These are phyloP conservation scores for Anthrax anthrax DNA, from an alignment of 2,888 invertebrate genomes.

Conservation along the genomic window DNA sequence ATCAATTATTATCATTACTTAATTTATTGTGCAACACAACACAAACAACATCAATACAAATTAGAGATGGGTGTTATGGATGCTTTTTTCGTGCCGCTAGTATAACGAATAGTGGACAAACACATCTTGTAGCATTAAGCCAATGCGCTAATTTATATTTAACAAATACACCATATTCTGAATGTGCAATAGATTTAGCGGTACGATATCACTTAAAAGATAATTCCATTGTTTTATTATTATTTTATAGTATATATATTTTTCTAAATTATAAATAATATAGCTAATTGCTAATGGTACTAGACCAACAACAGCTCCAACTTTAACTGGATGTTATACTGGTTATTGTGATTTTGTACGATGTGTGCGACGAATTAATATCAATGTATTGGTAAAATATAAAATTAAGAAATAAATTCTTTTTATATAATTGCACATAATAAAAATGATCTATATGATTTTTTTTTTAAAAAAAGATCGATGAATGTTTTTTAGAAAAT, in stretches of 20 bases:
- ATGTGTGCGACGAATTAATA: conserved; percentile 42
- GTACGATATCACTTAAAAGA: conserved; percentile 34
- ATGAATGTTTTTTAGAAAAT: conserved; percentile 17
- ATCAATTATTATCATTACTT: conserved; percentile 36
- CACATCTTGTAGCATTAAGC: conserved; percentile 39
- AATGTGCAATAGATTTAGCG: conserved; percentile 38
- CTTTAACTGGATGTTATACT: conserved; percentile 33
- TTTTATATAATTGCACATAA: background rate
- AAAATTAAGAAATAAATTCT: background rate
- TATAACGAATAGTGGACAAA: conserved; percentile 36
- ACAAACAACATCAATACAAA: conserved; percentile 42
- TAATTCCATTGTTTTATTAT: too few relatives aligned
- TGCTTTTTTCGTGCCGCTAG: conserved; percentile 45
- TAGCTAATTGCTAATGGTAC: conserved; percentile 14
- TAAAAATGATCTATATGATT: background rate
- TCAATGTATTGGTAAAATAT: conserved; percentile 38
- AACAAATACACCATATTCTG: conserved; percentile 37
- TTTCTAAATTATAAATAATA: too few relatives aligned
- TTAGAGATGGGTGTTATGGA: conserved; percentile 47
- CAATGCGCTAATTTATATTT: conserved; percentile 42
- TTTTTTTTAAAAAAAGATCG: conserved; percentile 15
- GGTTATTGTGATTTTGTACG: conserved; percentile 48
- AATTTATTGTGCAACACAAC: conserved; percentile 50
- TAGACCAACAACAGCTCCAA: conserved; percentile 12
- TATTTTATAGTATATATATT: too few relatives aligned